A percentile compares a stretch with the other conserved stretches of the same genome.
Conservation (phyloP, 35 echinoderm and acorn worm species). For the Ophioderma brevispina region DNA sequence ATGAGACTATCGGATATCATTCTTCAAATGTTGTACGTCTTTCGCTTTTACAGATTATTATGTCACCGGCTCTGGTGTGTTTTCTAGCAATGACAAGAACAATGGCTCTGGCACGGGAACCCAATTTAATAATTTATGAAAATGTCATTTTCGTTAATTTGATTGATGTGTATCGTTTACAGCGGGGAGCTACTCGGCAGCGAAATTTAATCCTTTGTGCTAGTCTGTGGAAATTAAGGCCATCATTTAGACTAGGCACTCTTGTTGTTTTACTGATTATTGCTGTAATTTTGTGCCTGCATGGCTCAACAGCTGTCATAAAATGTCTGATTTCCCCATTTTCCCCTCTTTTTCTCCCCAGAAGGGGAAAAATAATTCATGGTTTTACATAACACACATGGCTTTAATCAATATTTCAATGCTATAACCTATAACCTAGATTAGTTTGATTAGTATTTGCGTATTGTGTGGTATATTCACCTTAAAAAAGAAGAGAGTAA, state of each 20-base stretch:
- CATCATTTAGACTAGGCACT: background rate
- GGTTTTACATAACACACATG: too few relatives aligned
- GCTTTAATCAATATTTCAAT: too few relatives aligned
- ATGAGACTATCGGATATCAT: background rate
- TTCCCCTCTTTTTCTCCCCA: too few relatives aligned
- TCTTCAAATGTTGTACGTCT: background rate
- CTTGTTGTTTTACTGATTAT: background rate
- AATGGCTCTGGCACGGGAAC: background rate
- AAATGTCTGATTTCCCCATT: too few relatives aligned
- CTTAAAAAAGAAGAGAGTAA: too few relatives aligned
- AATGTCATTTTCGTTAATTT: constrained; percentile 7
- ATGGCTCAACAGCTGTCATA: background rate
- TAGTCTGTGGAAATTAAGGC: background rate
- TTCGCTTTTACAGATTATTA: background rate
- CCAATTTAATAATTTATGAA: constrained; percentile 15
- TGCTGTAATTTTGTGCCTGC: background rate
- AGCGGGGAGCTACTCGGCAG: background rate
- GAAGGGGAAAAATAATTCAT: too few relatives aligned
- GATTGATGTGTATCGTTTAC: background rate
- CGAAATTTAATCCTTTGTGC: background rate
- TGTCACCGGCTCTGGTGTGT: too few relatives aligned
- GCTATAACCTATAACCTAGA: too few relatives aligned
- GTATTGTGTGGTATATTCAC: too few relatives aligned
- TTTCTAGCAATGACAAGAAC: constrained; percentile 1
- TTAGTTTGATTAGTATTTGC: too few relatives aligned